Percentiles rank a stretch among this genome's conserved stretches.
These are phyloP conservation scores for Danio albolineatus DNA, from an alignment of 2,797 vertebrate genomes.

Conservation along the genomic window DNA sequence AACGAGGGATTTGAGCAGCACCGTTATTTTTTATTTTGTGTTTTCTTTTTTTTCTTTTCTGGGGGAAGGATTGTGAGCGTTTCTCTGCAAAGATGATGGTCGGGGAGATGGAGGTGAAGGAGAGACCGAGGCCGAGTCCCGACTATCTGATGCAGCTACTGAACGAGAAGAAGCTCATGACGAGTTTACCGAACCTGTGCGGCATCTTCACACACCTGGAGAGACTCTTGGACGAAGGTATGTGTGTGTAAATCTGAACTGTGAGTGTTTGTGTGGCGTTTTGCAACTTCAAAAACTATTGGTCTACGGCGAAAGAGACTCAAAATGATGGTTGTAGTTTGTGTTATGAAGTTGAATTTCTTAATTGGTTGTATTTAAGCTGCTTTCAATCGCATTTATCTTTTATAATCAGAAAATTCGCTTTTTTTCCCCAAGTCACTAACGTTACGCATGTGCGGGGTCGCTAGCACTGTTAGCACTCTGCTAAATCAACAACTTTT, in stretches of 20 bases:
- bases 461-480: constrained; percentile 40
- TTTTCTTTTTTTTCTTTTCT: constrained; percentile 64
- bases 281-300: constrained; percentile 39
- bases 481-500: constrained; percentile 42
- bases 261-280: constrained; percentile 58
- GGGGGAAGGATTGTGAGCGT: constrained; percentile 74
- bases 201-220: constrained; percentile 92
- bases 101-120: constrained; percentile 89
- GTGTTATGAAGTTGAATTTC: not conserved
- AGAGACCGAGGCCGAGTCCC: constrained; percentile 89
- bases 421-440: too few species aligned
- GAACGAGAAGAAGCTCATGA: constrained; percentile 89
- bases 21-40: constrained; percentile 76
- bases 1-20: constrained; percentile 76
- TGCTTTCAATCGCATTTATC: not conserved
- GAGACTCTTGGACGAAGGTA: constrained; percentile 97
- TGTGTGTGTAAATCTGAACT: constrained; percentile 46
- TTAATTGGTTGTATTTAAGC: not conserved
- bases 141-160: constrained; percentile 88
- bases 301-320: not conserved
- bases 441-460: not conserved
- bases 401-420: not conserved
- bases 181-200: constrained; percentile 86
- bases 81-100: constrained; percentile 86
- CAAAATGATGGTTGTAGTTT: not conserved